phyloP scores from a whole-genome alignment of 2,888 invertebrate genomes.

The Pseudococcus longispinus region DNA sequence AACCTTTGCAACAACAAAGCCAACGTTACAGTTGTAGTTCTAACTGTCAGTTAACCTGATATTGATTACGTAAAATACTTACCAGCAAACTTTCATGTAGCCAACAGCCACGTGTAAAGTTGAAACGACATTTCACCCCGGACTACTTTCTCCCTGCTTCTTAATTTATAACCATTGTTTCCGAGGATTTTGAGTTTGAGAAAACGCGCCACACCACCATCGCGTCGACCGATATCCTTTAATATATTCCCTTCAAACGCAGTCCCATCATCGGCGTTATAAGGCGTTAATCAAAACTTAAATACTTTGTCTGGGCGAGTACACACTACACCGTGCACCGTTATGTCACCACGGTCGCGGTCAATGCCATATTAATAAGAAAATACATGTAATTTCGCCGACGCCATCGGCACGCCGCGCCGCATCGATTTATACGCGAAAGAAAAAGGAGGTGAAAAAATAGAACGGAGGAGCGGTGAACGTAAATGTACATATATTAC shows the following conservation, averaged over 20 bases:
- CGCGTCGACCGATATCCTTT: not conserved
- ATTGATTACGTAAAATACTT: conserved; percentile 40
- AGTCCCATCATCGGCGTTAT: not conserved
- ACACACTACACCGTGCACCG: too few relatives aligned
- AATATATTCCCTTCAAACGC: conserved; percentile 39
- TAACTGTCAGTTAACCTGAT: conserved; percentile 43
- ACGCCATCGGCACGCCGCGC: too few relatives aligned
- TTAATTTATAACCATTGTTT: conserved; percentile 43
- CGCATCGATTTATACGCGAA: not conserved
- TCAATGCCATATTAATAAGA: not conserved
- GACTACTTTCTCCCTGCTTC: not conserved
- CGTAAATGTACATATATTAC: not conserved
- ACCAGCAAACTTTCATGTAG: conserved; percentile 32
- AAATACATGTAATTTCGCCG: not conserved
- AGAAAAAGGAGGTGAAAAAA: not conserved
- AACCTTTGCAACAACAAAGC: not conserved
- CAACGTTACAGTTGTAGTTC: conserved; percentile 27
- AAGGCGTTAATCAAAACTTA: conserved; percentile 6
- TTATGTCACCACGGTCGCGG: not conserved
- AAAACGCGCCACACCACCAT: not conserved
- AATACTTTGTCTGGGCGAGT: not conserved
- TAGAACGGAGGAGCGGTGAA: not conserved
- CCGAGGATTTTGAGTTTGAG: conserved; percentile 29
- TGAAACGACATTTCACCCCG: conserved; percentile 23
- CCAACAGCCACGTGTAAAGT: conserved; percentile 29